These are phyloP conservation scores for Sipunculus nudus DNA, from an alignment of 2,888 invertebrate species.

Conservation along the genomic window DNA sequence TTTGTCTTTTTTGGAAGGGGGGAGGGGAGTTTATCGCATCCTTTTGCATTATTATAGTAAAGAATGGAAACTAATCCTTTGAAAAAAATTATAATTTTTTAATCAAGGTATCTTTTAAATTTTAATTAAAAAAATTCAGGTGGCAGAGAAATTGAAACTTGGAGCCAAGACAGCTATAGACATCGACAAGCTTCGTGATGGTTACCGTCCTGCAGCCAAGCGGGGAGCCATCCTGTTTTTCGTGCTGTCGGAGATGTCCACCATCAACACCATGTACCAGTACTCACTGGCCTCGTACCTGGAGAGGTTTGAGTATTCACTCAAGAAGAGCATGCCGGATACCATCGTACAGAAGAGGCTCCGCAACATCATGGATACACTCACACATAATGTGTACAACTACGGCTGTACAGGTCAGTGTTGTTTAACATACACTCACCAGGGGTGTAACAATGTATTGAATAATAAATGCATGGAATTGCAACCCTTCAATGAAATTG, in stretches of 20 bases:
- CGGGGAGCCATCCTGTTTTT: conserved; percentile 91
- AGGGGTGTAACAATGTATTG: no score
- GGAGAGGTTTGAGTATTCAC: conserved; percentile 82
- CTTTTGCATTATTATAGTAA: neutral
- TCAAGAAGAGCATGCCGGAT: conserved; percentile 85
- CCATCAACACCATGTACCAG: conserved; percentile 90
- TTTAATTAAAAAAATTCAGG: conserved; percentile 62
- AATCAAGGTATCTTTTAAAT: neutral
- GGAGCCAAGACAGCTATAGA: conserved; percentile 81
- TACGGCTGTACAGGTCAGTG: conserved; percentile 85
- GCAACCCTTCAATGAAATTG: neutral
- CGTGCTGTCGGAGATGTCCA: conserved; percentile 88
- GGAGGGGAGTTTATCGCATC: no score
- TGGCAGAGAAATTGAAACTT: conserved; percentile 79
- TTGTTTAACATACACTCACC: neutral
- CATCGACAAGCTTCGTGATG: conserved; percentile 84
- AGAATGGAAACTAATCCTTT: neutral
- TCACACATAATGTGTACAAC: conserved; percentile 88
- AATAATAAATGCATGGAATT: no score
- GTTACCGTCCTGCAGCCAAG: conserved; percentile 85
- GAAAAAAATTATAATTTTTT: neutral
- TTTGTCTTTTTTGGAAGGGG: no score
- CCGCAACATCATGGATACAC: conserved; percentile 81
- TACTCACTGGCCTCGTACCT: conserved; percentile 87
- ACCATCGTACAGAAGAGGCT: conserved; percentile 79